Evolutionary conservation across 2,797 vertebrate species (phyloP).

Genomic region (Salmo trutta): DNA sequence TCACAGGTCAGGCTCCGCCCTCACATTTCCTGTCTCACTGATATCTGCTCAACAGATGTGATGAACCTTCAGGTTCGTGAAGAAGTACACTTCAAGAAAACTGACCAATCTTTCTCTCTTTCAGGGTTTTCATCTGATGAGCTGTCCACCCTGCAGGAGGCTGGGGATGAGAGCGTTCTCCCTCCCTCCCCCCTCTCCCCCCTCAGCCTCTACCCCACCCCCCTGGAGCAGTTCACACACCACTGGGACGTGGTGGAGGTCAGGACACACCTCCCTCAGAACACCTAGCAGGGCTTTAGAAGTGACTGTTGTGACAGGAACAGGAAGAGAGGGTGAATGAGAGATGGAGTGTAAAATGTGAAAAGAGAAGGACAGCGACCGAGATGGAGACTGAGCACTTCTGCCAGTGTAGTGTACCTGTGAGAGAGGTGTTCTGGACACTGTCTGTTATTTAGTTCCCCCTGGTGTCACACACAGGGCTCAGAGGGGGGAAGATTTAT

Average conservation of each 20-base stretch:
- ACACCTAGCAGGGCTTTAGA: not conserved
- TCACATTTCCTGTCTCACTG: not conserved
- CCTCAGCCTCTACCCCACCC: slow-evolving; percentile 86
- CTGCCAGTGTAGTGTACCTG: slow-evolving; percentile 33
- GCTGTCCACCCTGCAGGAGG: slow-evolving; percentile 86
- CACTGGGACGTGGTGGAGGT: slow-evolving; percentile 97
- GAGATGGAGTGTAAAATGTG: slow-evolving; percentile 4
- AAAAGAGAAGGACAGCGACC: not conserved
- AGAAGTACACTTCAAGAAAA: not conserved
- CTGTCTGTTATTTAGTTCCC: slow-evolving; percentile 56
- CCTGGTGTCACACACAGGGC: slow-evolving; percentile 49
- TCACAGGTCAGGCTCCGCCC: slow-evolving; percentile 74
- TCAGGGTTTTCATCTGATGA: slow-evolving; percentile 90
- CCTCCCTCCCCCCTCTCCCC: slow-evolving; percentile 87
- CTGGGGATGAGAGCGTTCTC: slow-evolving; percentile 78
- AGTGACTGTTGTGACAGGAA: not conserved
- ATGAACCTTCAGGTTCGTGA: not conserved
- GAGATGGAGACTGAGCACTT: not conserved
- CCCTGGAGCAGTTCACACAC: slow-evolving; percentile 91
- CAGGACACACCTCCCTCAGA: slow-evolving; percentile 42
- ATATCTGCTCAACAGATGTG: not conserved
- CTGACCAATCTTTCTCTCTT: not conserved
- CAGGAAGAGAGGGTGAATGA: slow-evolving; percentile 1
- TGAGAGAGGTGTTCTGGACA: slow-evolving; percentile 66
- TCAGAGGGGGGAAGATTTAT: slow-evolving; percentile 71